Evolutionary conservation across 2,113 vertebrate species (phyloP), one percentile per base, ranked within the genome.

Genomic region (Myotis davidii): DNA sequence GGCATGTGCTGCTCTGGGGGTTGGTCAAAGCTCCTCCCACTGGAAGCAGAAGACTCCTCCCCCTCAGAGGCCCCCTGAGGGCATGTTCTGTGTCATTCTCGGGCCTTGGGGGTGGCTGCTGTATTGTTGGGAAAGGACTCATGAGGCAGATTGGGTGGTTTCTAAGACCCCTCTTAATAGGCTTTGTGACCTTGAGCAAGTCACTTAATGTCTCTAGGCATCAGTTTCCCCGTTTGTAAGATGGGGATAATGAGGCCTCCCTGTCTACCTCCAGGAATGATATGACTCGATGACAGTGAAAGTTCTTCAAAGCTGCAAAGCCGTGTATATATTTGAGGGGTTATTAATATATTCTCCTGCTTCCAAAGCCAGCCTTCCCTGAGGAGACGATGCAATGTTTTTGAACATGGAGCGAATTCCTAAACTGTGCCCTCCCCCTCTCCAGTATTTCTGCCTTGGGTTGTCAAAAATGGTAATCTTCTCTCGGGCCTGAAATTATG

Each of bases 391-490:
- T 56, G 76, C 77, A 74, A 69, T 98, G 97, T 97, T 98, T 98
- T 97, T 97, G 96, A 98, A 98, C 98, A 98, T 85, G 94, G 97
- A 98, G 97, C 95, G 90, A 98, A 97, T 98, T 98, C 97, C 97
- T 97, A 98, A 98, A 98, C 97, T 97, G 86, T 97, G 93, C 97
- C 95, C 95, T 97, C 97, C 96, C 96, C 93, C 52, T 85, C 94
- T 96, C 96, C 97, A 97, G 98, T 98, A 98, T 98, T 98, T 98
- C 98, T 98, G 98, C 98, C 98, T 98, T 98, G 97, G 98, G 98
- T 98, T 99, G 99, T 99, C 99, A 99, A 98, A 99, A 99, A 98
- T 98, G 98, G 99, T 99, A 99, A 99, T 99, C 98, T 99, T 98
- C 98, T 98, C 98, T 99, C 98, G 98, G 98, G 98, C 98, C 98